Conservation (phyloP, 2,113 vertebrate genomes). For the Ancistrus triradiatus region DNA sequence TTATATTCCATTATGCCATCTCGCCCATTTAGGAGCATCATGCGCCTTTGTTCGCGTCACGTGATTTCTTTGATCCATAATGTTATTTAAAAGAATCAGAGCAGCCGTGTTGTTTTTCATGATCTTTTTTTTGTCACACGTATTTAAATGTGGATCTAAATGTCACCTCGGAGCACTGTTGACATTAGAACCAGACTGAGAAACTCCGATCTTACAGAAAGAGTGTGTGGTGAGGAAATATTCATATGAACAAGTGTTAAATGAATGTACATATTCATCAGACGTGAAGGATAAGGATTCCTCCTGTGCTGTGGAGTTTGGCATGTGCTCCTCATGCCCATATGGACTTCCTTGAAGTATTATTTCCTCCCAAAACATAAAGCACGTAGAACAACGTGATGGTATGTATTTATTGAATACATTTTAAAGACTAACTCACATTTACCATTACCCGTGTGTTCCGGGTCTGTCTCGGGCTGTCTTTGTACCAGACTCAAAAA, state of each 20-base stretch:
- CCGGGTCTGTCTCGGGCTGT: conserved; percentile 11
- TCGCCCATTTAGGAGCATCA: conserved; percentile 42
- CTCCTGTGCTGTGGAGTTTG: too few species aligned
- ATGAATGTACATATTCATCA: neutral
- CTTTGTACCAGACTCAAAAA: conserved; percentile 24
- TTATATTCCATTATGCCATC: conserved; percentile 37
- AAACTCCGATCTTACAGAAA: neutral
- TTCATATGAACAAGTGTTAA: neutral
- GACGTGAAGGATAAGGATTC: too few species aligned
- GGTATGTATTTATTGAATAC: too few species aligned
- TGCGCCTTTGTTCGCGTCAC: conserved; percentile 41
- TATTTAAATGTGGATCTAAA: conserved; percentile 55
- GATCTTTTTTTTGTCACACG: conserved; percentile 30
- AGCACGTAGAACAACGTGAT: too few species aligned
- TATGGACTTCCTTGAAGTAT: too few species aligned
- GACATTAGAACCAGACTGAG: conserved; percentile 41
- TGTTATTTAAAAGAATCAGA: conserved; percentile 45
- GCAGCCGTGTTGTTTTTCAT: conserved; percentile 30
- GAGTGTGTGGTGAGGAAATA: neutral
- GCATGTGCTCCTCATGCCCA: too few species aligned
- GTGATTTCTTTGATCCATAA: conserved; percentile 32
- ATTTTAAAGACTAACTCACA: too few species aligned
- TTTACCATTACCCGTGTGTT: too few species aligned
- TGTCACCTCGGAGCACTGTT: conserved; percentile 48
- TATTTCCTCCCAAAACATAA: too few species aligned